Percentiles rank a stretch among this genome's conserved stretches.
These are phyloP conservation scores for Gambusia holbrooki DNA, from an alignment of 2,113 vertebrate species.

Conservation along the genomic window DNA sequence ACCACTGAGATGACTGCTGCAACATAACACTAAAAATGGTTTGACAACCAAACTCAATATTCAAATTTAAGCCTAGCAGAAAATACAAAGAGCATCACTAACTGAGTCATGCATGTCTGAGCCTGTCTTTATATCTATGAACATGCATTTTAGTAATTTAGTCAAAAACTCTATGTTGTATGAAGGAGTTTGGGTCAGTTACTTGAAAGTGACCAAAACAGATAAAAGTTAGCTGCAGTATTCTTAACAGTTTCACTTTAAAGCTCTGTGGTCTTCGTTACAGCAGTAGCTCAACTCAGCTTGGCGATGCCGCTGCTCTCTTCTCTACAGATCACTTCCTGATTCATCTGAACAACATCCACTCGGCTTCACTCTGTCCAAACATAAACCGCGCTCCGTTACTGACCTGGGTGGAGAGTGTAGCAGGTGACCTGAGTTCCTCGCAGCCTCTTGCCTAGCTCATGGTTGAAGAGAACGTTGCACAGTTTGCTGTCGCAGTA, in stretches of 20 bases:
- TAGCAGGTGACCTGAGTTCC: constrained; percentile 87
- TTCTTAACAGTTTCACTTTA: no score
- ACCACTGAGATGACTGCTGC: background rate
- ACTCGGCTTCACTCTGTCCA: background rate
- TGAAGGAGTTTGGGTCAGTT: no score
- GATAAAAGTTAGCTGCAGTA: no score
- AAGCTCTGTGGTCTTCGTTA: no score
- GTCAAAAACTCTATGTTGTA: no score
- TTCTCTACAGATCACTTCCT: no score
- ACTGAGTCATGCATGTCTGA: background rate
- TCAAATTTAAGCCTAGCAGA: background rate
- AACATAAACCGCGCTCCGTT: background rate
- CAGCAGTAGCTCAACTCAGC: no score
- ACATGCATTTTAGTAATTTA: no score
- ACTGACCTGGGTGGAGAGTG: constrained; percentile 89
- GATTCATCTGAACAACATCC: no score
- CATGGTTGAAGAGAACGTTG: constrained; percentile 87
- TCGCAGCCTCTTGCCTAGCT: constrained; percentile 86
- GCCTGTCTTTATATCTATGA: no score
- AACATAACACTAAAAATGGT: background rate
- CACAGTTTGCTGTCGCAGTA: constrained; percentile 93
- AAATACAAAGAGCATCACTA: background rate
- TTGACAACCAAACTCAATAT: background rate
- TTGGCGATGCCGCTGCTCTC: no score
- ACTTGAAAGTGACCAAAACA: no score